A percentile compares a stretch with the other conserved stretches of the same genome.
Evolutionary conservation across 2,888 invertebrate species (phyloP).

Genomic region (Drosophila rubida): DNA sequence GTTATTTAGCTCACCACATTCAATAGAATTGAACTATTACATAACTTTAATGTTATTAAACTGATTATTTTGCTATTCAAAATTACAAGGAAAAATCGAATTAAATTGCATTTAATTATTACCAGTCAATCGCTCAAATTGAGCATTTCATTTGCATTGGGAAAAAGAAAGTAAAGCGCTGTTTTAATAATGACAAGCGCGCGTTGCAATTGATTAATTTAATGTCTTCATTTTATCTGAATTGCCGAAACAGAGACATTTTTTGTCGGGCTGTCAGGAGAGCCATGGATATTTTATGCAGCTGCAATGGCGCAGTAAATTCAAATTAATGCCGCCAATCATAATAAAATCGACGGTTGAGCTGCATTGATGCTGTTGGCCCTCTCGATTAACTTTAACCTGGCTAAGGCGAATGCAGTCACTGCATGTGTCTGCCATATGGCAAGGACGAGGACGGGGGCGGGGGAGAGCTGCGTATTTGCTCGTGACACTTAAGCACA

Average conservation of each 20-base stretch:
- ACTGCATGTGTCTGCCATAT: conserved; percentile 25
- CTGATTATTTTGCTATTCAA: too few relatives aligned
- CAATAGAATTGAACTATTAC: too few relatives aligned
- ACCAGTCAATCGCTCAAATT: too few relatives aligned
- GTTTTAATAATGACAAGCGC: not conserved
- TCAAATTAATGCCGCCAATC: conserved; percentile 59
- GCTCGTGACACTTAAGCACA: conserved; percentile 79
- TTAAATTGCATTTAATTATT: too few relatives aligned
- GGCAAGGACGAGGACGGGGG: conserved; percentile 6
- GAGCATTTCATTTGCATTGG: too few relatives aligned
- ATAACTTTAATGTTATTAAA: too few relatives aligned
- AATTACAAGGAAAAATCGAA: too few relatives aligned
- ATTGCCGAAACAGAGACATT: not conserved
- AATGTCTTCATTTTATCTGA: not conserved
- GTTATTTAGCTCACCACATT: too few relatives aligned
- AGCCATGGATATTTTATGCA: conserved; percentile 54
- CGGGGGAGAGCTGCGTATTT: conserved; percentile 51
- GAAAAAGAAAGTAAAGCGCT: too few relatives aligned
- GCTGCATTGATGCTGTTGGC: conserved; percentile 39
- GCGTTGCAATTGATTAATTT: not conserved
- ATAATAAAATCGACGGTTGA: conserved; percentile 64
- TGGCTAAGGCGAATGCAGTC: conserved; percentile 9
- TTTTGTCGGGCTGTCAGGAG: conserved; percentile 23
- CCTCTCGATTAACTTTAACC: conserved; percentile 67
- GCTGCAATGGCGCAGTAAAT: conserved; percentile 59